These are phyloP conservation scores for Trematomus bernacchii DNA, from an alignment of 2,797 vertebrate genomes.

Conservation along the genomic window DNA sequence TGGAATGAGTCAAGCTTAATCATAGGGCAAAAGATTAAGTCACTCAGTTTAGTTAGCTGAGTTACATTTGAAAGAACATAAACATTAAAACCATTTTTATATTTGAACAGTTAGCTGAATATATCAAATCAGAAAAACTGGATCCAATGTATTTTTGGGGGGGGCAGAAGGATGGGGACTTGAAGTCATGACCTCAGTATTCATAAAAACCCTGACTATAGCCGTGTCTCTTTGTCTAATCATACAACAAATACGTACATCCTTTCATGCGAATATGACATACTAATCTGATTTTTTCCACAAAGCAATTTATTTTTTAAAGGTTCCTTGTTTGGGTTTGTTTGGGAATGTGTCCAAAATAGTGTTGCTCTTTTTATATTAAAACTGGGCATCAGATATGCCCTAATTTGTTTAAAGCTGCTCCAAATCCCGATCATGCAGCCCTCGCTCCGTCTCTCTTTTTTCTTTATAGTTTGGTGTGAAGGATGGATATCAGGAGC, in stretches of 20 bases:
- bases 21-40: no score
- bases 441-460: background rate
- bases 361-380: conserved; percentile 40
- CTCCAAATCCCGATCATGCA: conserved; percentile 59
- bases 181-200: background rate
- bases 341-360: conserved; percentile 58
- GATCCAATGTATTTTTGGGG: background rate
- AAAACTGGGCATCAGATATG: conserved; percentile 55
- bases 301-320: conserved; percentile 10
- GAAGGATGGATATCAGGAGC: conserved; percentile 13
- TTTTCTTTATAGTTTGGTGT: conserved; percentile 2
- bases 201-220: background rate
- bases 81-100: no score
- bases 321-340: conserved; percentile 20
- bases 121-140: background rate
- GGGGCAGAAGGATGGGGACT: background rate
- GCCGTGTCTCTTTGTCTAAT: conserved; percentile 12
- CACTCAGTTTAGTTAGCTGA: no score
- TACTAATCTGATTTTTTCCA: conserved; percentile 31
- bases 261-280: conserved; percentile 21
- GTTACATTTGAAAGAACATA: no score
- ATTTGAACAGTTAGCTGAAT: background rate
- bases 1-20: no score
- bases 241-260: conserved; percentile 28
- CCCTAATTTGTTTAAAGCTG: conserved; percentile 67